Evolutionary conservation across 2,113 vertebrate species (phyloP).

Genomic region (Etheostoma spectabile): DNA sequence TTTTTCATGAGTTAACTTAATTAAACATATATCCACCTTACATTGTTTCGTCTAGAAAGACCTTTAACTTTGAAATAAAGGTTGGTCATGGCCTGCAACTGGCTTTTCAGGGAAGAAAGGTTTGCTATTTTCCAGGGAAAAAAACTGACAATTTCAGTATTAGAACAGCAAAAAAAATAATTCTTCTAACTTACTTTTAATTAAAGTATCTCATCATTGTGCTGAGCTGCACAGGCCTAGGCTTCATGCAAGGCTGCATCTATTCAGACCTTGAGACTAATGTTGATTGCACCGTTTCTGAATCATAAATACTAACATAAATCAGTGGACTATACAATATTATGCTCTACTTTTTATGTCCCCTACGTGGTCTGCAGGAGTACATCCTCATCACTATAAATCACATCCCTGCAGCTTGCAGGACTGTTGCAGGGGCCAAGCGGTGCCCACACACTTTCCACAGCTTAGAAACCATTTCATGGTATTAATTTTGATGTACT

Average conservation of each 20-base stretch:
- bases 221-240: conserved; percentile 40
- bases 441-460: conserved; percentile 56
- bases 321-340: conserved; percentile 83
- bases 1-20: conserved; percentile 84
- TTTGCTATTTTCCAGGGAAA: neutral
- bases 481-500: conserved; percentile 72
- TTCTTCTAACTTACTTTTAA: conserved; percentile 14
- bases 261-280: conserved; percentile 76
- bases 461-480: conserved; percentile 63
- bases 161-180: neutral
- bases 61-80: conserved; percentile 54
- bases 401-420: conserved; percentile 86
- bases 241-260: conserved; percentile 57
- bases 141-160: neutral
- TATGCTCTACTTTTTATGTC: conserved; percentile 81
- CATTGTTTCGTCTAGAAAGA: conserved; percentile 67
- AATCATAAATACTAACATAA: conserved; percentile 83
- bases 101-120: neutral
- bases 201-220: conserved; percentile 23
- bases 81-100: neutral
- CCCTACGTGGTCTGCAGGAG: conserved; percentile 79
- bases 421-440: conserved; percentile 78
- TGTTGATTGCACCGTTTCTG: conserved; percentile 84
- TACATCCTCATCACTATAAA: conserved; percentile 81
- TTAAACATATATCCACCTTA: conserved; percentile 81